These are phyloP conservation scores for Euplagia quadripunctaria DNA, from an alignment of 2,888 invertebrate genomes.

Conservation along the genomic window DNA sequence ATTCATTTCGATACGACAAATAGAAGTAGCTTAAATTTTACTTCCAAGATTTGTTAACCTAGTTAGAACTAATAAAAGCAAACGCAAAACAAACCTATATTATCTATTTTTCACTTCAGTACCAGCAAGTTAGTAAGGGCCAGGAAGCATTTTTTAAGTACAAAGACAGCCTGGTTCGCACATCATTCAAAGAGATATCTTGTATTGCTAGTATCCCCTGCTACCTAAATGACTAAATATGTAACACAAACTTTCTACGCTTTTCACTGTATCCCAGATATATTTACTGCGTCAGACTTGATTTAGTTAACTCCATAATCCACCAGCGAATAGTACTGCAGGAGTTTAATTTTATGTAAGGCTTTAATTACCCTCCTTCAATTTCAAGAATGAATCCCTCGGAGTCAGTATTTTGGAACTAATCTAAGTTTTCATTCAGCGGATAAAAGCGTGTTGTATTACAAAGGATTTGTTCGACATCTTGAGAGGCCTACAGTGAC, in stretches of 20 bases:
- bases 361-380: constrained; percentile 47
- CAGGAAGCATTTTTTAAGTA: too few relatives aligned
- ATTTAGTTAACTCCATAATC: constrained; percentile 18
- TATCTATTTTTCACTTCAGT: too few relatives aligned
- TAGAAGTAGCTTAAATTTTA: too few relatives aligned
- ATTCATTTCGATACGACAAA: too few relatives aligned
- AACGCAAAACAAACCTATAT: too few relatives aligned
- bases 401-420: constrained; percentile 59
- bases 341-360: constrained; percentile 31
- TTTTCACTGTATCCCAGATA: background rate
- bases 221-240: too few relatives aligned
- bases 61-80: too few relatives aligned
- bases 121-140: too few relatives aligned
- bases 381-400: constrained; percentile 58
- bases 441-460: constrained; percentile 64
- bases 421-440: constrained; percentile 78
- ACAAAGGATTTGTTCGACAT: constrained; percentile 74
- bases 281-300: background rate
- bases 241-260: background rate
- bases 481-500: constrained; percentile 61
- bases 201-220: too few relatives aligned
- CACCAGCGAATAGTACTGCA: constrained; percentile 21
- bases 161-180: too few relatives aligned
- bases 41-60: too few relatives aligned
- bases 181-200: too few relatives aligned